Base-by-base conservation (phyloP, 2,888 invertebrate species). In the Sthenelais limicola region DNA sequence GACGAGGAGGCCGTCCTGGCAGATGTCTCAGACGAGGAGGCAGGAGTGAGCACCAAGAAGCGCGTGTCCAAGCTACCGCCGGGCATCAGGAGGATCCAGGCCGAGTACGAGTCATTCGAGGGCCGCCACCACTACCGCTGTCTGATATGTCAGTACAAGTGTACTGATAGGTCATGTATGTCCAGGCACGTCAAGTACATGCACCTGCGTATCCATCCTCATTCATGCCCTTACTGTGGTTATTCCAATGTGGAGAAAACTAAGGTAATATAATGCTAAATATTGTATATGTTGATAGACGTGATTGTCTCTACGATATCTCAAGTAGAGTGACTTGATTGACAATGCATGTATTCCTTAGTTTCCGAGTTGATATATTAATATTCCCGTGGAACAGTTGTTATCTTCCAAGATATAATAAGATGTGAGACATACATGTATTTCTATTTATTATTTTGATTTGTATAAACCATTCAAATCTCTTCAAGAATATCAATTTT, bases 171-270 rank as follows among this genome's bases (percentile, higher is more conserved):
- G 32, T 77, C 77, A 0, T 77, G 73, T 62, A 76, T 76, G 74
- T 43, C 75, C 47, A 70, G 77, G 9, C 77, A 77, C 49, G 72
- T 74, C 68, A 77, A 77, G 71, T 77, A 77, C 73, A 76, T 68
- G 71, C 77, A 77, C 51, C 58, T 77, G 7, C 15, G 58, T 4
- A 51, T 66, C 21, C 68, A 75, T n/a, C 77, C 77, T 24, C 77
- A 77, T 47, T 58, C 52, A 0, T 77, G 77, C 32, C 75, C 77
- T 32, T 74, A 74, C 69, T 77, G 77, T 43, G 43, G 35, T 33
- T 77, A 77, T 52, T 72, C 67, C 48, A 77, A 77, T 28, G 77
- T 77, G 28, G 77, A 77, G 68, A 77, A 77, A 52, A 76, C 77
- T n/a, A 77, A 77, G 68, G 76, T 77, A 21, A 32, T 3, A 18